Percentiles rank a stretch among this genome's conserved stretches.
Conservation (phyloP, 2,888 invertebrate species). For the Chloroclysta siterata region DNA sequence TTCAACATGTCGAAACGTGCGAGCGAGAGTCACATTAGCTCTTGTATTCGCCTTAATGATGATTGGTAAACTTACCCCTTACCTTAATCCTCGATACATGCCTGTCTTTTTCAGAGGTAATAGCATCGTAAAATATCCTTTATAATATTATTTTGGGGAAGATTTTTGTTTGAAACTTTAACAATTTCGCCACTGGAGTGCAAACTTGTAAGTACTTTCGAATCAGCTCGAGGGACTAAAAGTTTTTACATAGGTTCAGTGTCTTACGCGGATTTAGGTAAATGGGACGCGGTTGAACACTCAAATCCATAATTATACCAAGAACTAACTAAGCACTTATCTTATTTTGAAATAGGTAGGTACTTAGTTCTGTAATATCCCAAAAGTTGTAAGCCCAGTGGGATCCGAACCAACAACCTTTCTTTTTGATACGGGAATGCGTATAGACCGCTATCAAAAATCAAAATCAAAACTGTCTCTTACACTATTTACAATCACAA, state of each 20-base stretch:
- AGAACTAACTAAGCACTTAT: neutral
- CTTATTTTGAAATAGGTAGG: too few species aligned
- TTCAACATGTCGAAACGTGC: too few species aligned
- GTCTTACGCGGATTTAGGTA: conserved; percentile 17
- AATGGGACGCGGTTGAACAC: conserved; percentile 10
- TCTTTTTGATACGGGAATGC: too few species aligned
- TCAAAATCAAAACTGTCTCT: too few species aligned
- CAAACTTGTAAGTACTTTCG: conserved; percentile 45
- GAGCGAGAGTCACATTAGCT: too few species aligned
- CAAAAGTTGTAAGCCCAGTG: too few species aligned
- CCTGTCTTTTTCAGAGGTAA: conserved; percentile 45
- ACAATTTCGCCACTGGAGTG: conserved; percentile 54
- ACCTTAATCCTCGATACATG: neutral
- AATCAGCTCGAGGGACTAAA: conserved; percentile 47
- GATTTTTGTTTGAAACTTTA: conserved; percentile 57
- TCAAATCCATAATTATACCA: conserved; percentile 4
- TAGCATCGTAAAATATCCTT: conserved; percentile 58
- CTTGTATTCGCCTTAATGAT: too few species aligned
- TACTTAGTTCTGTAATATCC: too few species aligned
- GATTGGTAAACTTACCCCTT: neutral
- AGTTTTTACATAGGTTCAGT: conserved; percentile 41
- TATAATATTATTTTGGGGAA: conserved; percentile 57
- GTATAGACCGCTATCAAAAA: too few species aligned
- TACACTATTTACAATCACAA: too few species aligned
- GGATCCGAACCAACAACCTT: too few species aligned